These are phyloP conservation scores for Eurois occulta DNA, from an alignment of 2,888 invertebrate species.

Conservation along the genomic window DNA sequence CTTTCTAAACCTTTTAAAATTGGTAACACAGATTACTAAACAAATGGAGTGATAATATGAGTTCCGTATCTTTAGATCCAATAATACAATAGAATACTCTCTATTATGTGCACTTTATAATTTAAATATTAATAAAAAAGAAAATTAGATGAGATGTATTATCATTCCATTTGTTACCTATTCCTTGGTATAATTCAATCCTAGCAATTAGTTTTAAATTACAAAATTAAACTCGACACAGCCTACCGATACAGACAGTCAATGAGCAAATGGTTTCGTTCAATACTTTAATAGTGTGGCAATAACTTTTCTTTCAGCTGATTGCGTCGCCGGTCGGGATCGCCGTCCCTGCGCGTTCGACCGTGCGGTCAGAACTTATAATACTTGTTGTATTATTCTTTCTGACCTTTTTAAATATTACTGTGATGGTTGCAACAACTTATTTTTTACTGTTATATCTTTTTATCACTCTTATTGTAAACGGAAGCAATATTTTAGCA, in stretches of 20 bases:
- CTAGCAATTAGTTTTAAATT: not conserved
- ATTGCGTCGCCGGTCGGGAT: conserved; percentile 75
- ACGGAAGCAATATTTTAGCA: conserved; percentile 43
- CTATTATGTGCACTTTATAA: not conserved
- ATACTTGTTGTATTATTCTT: conserved; percentile 86
- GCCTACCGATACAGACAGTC: conserved; percentile 63
- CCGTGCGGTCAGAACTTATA: conserved; percentile 85
- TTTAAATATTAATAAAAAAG: not conserved
- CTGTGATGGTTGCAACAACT: conserved; percentile 79
- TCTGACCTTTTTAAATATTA: conserved; percentile 79
- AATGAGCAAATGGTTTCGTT: conserved; percentile 77
- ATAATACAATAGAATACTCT: not conserved
- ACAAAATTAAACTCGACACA: conserved; percentile 57
- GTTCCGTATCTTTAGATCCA: not conserved
- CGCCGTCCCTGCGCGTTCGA: conserved; percentile 72
- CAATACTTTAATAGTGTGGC: conserved; percentile 81
- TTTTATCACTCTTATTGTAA: conserved; percentile 28
- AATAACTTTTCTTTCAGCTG: conserved; percentile 88
- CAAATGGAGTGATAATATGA: not conserved
- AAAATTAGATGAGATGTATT: not conserved
- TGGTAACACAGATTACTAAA: not conserved
- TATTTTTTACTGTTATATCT: conserved; percentile 34
- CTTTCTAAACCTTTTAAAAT: not conserved
- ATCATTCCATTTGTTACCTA: not conserved
- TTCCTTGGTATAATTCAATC: not conserved